These are phyloP conservation scores for Gallinago solitaria DNA, from an alignment of 2,797 vertebrate genomes.

Conservation along the genomic window DNA sequence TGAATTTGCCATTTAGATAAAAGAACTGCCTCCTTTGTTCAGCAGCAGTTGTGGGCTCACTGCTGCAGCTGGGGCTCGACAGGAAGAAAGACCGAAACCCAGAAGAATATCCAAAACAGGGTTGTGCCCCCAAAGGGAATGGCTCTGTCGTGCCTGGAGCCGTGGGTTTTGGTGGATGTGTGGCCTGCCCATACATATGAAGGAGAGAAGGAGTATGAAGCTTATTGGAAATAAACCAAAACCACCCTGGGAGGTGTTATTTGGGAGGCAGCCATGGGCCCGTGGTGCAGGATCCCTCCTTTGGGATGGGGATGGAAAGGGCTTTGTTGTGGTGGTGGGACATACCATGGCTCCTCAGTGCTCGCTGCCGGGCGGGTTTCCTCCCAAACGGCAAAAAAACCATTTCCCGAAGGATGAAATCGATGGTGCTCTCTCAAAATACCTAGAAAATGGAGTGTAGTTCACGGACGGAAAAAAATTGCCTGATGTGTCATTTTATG, in stretches of 20 bases:
- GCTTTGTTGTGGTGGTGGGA: background rate
- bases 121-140: background rate
- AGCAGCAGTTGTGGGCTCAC: background rate
- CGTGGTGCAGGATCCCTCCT: background rate
- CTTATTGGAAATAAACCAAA: background rate
- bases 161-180: rapidly evolving
- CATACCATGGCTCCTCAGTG: rapidly evolving
- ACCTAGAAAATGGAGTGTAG: background rate
- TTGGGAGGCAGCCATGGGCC: background rate
- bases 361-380: rapidly evolving
- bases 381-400: rapidly evolving
- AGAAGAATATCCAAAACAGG: background rate
- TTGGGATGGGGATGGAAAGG: background rate
- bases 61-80: background rate
- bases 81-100: background rate
- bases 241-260: background rate
- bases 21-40: background rate
- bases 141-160: background rate
- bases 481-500: background rate
- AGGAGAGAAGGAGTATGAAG: background rate
- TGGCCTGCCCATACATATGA: rapidly evolving
- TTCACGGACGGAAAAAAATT: background rate
- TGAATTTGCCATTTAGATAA: background rate
- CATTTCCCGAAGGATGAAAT: background rate
- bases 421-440: background rate